Percentiles rank a stretch among this genome's conserved stretches.
phyloP scores from a whole-genome alignment of 2,797 vertebrate genomes.

The Todus mexicanus region DNA sequence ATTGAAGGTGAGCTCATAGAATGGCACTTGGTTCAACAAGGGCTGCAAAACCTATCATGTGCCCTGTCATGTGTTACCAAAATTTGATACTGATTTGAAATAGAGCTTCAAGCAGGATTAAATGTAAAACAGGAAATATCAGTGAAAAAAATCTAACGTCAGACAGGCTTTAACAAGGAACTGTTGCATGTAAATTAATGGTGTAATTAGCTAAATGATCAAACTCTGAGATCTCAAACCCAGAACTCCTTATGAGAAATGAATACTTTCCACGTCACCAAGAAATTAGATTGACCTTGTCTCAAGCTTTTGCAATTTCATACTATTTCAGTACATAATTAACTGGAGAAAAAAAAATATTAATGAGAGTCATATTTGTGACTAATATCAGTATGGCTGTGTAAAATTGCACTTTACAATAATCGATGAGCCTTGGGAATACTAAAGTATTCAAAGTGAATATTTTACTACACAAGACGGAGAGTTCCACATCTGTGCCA shows the following conservation, averaged over 20 bases:
- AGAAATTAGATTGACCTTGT: slow-evolving; percentile 44
- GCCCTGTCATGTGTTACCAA: neutral
- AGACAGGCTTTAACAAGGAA: neutral
- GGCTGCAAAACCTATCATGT: neutral
- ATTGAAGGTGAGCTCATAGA: neutral
- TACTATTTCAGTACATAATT: slow-evolving; percentile 4
- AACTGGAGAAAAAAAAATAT: slow-evolving; percentile 3
- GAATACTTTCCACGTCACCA: neutral
- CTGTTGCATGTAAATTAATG: neutral
- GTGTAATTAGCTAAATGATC: slow-evolving; percentile 28
- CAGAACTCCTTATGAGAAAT: neutral
- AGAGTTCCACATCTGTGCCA: neutral
- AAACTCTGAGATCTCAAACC: neutral
- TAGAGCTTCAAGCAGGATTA: neutral
- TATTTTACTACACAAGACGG: neutral
- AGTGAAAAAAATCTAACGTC: neutral
- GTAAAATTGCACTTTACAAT: slow-evolving; percentile 30
- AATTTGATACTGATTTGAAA: neutral
- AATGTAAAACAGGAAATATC: neutral
- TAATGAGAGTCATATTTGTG: slow-evolving; percentile 25
- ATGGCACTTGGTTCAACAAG: neutral
- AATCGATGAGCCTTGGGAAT: neutral
- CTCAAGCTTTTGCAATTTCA: slow-evolving; percentile 13
- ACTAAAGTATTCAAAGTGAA: neutral
- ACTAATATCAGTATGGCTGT: neutral